phyloP scores from a whole-genome alignment of 2,888 invertebrate species.

The Folsomia candida region DNA sequence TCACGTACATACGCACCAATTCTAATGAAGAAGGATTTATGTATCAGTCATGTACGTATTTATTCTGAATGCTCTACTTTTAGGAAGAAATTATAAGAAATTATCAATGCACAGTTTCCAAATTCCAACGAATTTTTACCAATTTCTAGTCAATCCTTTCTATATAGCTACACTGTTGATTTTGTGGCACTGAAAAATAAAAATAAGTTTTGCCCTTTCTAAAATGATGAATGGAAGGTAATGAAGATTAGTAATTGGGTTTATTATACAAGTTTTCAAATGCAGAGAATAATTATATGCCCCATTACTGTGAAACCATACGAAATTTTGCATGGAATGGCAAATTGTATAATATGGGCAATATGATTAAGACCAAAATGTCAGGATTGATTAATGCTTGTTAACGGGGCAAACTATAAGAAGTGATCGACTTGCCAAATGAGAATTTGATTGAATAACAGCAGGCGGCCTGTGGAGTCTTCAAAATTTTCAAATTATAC shows the following conservation, averaged over 20 bases:
- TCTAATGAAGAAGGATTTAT: too few relatives aligned
- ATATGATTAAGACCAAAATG: background rate
- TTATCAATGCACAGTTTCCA: too few relatives aligned
- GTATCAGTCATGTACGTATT: too few relatives aligned
- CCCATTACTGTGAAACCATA: background rate
- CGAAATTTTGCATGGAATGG: background rate
- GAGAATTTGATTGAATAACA: constrained; percentile 15
- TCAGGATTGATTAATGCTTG: constrained; percentile 9
- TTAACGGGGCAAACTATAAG: background rate
- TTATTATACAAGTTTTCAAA: background rate
- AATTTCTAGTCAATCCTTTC: background rate
- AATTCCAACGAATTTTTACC: too few relatives aligned
- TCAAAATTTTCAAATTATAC: background rate
- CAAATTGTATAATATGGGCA: background rate
- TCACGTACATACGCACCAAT: too few relatives aligned
- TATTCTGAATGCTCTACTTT: too few relatives aligned
- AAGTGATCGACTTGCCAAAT: constrained; percentile 12
- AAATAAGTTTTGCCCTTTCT: background rate
- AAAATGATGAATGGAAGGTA: too few relatives aligned
- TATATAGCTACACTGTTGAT: background rate
- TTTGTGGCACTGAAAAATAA: too few relatives aligned
- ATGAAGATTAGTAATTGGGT: too few relatives aligned
- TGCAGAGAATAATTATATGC: background rate
- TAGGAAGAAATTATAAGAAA: too few relatives aligned
- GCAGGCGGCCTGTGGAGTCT: background rate